These are phyloP conservation scores for Centropristis striata DNA, from an alignment of 2,113 vertebrate genomes.

Conservation along the genomic window DNA sequence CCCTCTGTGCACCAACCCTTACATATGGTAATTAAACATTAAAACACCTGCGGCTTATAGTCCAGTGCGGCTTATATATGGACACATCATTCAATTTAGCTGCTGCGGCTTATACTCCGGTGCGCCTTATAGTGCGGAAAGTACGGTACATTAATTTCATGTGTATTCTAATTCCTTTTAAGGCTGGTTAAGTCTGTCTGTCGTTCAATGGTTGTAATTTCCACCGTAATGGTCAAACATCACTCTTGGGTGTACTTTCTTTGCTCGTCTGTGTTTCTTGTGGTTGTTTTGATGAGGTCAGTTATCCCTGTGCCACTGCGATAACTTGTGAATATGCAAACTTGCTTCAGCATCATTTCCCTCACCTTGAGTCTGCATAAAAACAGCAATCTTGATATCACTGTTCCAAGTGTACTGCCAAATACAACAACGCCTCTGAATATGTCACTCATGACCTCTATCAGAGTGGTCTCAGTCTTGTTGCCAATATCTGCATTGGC, in stretches of 20 bases:
- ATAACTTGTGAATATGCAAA: constrained; percentile 7
- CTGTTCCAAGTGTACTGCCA: not conserved
- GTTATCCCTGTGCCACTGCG: not conserved
- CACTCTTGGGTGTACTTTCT: not conserved
- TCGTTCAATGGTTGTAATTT: constrained; percentile 1
- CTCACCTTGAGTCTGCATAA: constrained; percentile 20
- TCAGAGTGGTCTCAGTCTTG: not conserved
- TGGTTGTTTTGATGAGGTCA: constrained; percentile 5
- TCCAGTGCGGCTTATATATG: no score
- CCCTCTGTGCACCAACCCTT: no score
- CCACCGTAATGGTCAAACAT: not conserved
- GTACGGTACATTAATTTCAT: not conserved
- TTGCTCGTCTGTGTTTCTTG: not conserved
- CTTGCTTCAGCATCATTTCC: constrained; percentile 8
- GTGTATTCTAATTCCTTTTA: not conserved
- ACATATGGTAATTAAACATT: no score
- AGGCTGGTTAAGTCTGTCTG: not conserved
- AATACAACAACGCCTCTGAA: constrained; percentile 6
- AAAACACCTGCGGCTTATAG: no score
- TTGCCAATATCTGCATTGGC: constrained; percentile 9
- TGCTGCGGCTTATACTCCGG: no score
- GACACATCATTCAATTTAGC: no score
- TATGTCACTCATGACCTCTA: not conserved
- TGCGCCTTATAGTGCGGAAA: no score
- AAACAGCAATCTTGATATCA: constrained; percentile 17